These are phyloP conservation scores for Lissonota sp. DNA, from an alignment of 2,888 invertebrate genomes.

Conservation along the genomic window DNA sequence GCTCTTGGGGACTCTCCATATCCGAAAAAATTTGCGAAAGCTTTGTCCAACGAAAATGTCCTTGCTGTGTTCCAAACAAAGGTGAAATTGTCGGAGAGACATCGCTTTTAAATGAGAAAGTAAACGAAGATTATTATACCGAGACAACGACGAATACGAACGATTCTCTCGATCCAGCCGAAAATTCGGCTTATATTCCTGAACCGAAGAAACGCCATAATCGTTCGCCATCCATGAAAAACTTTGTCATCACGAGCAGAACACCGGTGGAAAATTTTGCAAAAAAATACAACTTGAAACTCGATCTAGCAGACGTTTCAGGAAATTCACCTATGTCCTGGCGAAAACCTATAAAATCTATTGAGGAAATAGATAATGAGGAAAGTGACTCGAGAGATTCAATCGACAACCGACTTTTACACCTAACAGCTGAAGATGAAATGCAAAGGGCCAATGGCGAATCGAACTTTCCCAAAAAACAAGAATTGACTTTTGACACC, in stretches of 20 bases:
- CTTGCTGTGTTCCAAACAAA: constrained; percentile 72
- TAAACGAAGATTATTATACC: constrained; percentile 18
- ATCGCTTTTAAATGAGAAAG: neutral
- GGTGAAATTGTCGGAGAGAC: constrained; percentile 60
- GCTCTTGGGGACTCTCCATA: constrained; percentile 75
- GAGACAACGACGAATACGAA: constrained; percentile 32
- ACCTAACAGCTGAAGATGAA: constrained; percentile 24
- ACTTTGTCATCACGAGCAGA: constrained; percentile 12
- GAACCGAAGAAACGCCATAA: constrained; percentile 36
- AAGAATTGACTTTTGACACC: constrained; percentile 12
- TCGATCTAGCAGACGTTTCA: constrained; percentile 58
- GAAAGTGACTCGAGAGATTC: neutral
- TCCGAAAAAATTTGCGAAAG: constrained; percentile 75
- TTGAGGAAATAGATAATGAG: no score
- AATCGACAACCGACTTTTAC: constrained; percentile 5
- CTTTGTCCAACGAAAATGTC: constrained; percentile 72
- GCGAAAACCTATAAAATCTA: neutral
- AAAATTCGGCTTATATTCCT: constrained; percentile 1
- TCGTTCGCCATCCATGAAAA: constrained; percentile 19
- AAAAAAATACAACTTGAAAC: constrained; percentile 71
- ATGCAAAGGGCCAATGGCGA: constrained; percentile 35
- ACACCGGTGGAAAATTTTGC: constrained; percentile 72
- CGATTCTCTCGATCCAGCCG: constrained; percentile 25
- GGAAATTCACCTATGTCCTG: constrained; percentile 13
- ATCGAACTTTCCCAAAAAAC: constrained; percentile 4